phyloP scores from a whole-genome alignment of 2,888 invertebrate genomes.

The Diloba caeruleocephala region DNA sequence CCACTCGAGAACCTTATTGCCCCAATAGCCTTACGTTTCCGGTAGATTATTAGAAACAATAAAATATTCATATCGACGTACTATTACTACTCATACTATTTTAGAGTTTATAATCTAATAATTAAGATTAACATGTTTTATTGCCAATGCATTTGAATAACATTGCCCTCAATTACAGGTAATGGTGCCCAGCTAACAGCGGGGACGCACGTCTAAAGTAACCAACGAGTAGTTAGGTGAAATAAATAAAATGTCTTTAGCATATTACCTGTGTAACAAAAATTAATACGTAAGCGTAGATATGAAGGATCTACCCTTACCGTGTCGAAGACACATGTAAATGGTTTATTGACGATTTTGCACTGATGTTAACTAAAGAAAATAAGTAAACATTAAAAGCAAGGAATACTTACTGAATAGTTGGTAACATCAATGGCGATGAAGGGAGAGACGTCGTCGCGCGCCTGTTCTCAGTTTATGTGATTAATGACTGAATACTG shows the following conservation, averaged over 20 bases:
- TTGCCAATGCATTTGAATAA: slow-evolving; percentile 22
- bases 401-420: no score
- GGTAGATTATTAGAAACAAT: no score
- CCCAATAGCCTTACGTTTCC: no score
- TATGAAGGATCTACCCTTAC: slow-evolving; percentile 17
- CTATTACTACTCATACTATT: no score
- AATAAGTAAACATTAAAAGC: neutral
- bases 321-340: slow-evolving; percentile 49
- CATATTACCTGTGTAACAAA: slow-evolving; percentile 30
- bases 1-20: no score
- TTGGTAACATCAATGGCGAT: no score
- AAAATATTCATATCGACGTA: no score
- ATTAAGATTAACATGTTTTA: neutral
- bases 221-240: slow-evolving; percentile 44
- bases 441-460: no score
- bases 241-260: slow-evolving; percentile 48
- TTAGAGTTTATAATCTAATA: no score
- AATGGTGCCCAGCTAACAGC: slow-evolving; percentile 64
- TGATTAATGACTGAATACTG: no score
- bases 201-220: slow-evolving; percentile 77
- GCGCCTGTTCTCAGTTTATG: no score
- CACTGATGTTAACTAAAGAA: slow-evolving; percentile 13
- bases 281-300: slow-evolving; percentile 35
- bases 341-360: slow-evolving; percentile 9
- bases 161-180: slow-evolving; percentile 68